Evolutionary conservation across 2,113 vertebrate genomes (phyloP).

Genomic region (Rhombomys opimus): DNA sequence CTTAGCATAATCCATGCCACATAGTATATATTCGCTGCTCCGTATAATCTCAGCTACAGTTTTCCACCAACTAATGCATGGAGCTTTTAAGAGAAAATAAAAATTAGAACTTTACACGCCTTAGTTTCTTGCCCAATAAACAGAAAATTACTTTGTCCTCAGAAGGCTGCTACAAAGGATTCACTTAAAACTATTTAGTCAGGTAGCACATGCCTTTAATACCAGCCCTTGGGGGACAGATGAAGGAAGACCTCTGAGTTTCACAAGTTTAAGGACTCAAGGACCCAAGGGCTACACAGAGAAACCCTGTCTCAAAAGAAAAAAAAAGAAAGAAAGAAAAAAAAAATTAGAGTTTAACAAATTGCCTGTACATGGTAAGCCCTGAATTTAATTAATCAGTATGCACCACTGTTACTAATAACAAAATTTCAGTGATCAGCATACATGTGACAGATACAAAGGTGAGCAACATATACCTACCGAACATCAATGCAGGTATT

Average conservation of each 20-base stretch:
- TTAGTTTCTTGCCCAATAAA: neutral
- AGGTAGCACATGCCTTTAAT: rapidly evolving
- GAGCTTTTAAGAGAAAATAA: neutral
- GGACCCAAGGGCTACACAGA: neutral
- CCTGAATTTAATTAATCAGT: neutral
- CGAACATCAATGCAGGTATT: rapidly evolving
- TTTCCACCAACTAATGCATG: neutral
- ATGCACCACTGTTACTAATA: neutral
- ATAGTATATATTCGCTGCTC: rapidly evolving
- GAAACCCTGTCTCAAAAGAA: neutral
- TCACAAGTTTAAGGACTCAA: neutral
- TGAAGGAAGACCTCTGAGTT: neutral
- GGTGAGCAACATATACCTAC: neutral
- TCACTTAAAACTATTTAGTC: neutral
- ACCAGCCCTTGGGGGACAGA: neutral
- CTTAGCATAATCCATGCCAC: neutral
- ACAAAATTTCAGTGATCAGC: neutral
- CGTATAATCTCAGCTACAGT: neutral
- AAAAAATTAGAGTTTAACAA: neutral
- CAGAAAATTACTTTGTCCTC: neutral
- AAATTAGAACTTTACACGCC: neutral
- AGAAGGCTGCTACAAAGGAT: rapidly evolving
- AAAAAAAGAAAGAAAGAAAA: neutral
- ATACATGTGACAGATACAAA: rapidly evolving
- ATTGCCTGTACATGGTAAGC: neutral